phyloP scores from a whole-genome alignment of 2,113 vertebrate genomes.

The Pedionomus torquatus region DNA sequence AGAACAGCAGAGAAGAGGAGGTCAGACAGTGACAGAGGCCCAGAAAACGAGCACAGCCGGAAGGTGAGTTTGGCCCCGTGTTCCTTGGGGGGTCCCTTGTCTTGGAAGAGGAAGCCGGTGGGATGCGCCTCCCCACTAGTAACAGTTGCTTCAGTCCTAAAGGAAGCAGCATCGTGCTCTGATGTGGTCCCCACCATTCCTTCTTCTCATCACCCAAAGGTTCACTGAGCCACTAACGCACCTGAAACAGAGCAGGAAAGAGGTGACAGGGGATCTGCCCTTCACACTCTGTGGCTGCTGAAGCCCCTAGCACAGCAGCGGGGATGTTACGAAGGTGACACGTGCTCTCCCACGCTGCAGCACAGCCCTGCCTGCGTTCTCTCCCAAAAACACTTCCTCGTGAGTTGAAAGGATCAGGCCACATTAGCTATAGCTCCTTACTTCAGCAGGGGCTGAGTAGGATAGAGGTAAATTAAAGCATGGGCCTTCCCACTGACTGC shows the following conservation, averaged over 20 bases:
- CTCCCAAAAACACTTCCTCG: background rate
- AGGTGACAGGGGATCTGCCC: background rate
- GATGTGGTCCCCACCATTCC: background rate
- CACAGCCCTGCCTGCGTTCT: background rate
- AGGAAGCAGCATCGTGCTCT: background rate
- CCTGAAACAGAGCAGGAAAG: background rate
- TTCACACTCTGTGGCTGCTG: background rate
- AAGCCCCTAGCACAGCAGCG: background rate
- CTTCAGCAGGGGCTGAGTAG: background rate
- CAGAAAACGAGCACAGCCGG: slow-evolving; percentile 2
- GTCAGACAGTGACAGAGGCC: slow-evolving; percentile 52
- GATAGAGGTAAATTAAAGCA: slow-evolving; percentile 30
- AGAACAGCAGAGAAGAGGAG: slow-evolving; percentile 63
- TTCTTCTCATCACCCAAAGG: background rate
- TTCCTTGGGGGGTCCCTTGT: background rate
- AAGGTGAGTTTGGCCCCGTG: slow-evolving; percentile 26
- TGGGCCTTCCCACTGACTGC: slow-evolving; percentile 17
- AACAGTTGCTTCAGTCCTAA: background rate
- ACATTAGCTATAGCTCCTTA: background rate
- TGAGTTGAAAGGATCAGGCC: background rate
- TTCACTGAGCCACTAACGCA: background rate
- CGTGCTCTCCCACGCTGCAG: background rate
- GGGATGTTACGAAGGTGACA: background rate
- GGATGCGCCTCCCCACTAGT: background rate
- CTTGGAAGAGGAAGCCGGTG: background rate